Conservation (phyloP, 2,888 invertebrate species). For the Drosophila imparisetae region DNA sequence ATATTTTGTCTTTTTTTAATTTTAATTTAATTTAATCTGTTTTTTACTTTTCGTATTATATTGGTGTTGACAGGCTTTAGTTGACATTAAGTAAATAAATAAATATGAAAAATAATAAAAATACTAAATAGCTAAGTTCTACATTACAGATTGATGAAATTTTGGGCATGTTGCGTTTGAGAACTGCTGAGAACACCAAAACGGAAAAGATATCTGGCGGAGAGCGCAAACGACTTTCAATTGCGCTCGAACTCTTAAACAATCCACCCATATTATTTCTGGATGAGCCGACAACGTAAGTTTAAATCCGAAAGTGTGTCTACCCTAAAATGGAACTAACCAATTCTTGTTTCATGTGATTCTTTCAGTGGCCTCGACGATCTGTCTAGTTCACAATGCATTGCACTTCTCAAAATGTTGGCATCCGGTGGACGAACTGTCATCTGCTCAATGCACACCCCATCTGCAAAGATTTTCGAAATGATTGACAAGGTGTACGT, state of each 20-base stretch:
- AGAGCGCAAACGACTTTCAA: conserved; percentile 95
- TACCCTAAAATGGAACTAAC: background rate
- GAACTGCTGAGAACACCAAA: conserved; percentile 89
- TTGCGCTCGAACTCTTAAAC: conserved; percentile 95
- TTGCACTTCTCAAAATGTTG: conserved; percentile 92
- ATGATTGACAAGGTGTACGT: conserved; percentile 97
- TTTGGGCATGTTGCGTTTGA: conserved; percentile 91
- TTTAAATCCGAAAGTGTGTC: background rate
- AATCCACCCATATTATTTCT: conserved; percentile 98
- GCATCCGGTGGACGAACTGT: conserved; percentile 95
- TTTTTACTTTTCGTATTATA: background rate
- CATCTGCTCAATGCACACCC: conserved; percentile 98
- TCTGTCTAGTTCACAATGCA: conserved; percentile 94
- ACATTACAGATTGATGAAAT: conserved; percentile 92
- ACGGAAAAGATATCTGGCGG: conserved; percentile 94
- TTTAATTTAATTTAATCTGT: background rate
- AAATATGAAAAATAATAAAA: background rate
- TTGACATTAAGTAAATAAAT: background rate
- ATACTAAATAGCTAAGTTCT: background rate
- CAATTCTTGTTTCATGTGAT: background rate
- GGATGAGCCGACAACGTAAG: conserved; percentile 98
- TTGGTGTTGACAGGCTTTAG: background rate
- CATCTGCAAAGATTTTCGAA: conserved; percentile 95
- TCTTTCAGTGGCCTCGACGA: conserved; percentile 94
- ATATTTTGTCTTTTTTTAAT: background rate